Conservation (phyloP, 2,113 vertebrate genomes). For the Setophaga petechia region DNA sequence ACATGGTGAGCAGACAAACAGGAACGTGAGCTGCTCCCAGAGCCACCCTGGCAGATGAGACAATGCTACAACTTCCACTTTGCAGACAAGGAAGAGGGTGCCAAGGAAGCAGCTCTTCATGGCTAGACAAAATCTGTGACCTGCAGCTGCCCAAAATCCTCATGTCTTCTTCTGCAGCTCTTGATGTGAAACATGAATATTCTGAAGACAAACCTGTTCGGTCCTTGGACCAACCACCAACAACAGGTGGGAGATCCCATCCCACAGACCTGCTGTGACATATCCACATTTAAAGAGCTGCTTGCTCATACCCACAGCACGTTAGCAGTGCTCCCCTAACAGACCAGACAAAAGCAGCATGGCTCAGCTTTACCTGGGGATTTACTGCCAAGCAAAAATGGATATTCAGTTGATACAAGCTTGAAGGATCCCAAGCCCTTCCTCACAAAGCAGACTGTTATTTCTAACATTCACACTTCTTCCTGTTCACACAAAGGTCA, state of each 20-base stretch:
- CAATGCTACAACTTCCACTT: not conserved
- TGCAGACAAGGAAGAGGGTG: accelerated
- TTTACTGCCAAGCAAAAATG: not conserved
- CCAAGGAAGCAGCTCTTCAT: not conserved
- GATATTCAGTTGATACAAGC: not conserved
- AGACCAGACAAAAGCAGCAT: not conserved
- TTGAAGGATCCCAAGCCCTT: not conserved
- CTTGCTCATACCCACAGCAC: not conserved
- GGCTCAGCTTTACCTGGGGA: slow-evolving; percentile 29
- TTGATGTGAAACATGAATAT: not conserved
- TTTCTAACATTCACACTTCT: slow-evolving; percentile 33
- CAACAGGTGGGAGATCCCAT: accelerated
- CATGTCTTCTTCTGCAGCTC: not conserved
- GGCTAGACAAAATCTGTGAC: not conserved
- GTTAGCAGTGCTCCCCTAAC: not conserved
- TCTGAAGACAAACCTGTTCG: not conserved
- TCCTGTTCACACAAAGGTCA: slow-evolving; percentile 64
- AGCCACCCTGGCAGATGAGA: accelerated
- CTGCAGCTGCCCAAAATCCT: not conserved
- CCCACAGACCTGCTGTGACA: accelerated
- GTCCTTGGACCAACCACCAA: not conserved
- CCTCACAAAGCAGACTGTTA: slow-evolving; percentile 17
- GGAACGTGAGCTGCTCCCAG: not conserved
- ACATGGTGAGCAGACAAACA: accelerated
- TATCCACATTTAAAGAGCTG: not conserved